Evolutionary conservation across 2,888 invertebrate species (phyloP).

Genomic region (Euphydryas editha): DNA sequence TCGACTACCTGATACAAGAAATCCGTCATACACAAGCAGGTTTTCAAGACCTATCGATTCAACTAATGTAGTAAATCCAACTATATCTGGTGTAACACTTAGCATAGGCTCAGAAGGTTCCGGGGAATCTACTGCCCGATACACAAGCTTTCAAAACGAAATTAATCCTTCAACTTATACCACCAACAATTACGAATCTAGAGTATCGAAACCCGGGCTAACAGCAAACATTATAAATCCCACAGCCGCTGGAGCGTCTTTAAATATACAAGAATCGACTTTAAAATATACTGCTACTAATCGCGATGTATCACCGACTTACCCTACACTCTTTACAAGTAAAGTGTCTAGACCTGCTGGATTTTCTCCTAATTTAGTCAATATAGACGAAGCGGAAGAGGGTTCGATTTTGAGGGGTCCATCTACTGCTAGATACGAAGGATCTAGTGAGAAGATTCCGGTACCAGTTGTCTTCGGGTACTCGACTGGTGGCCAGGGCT

Average conservation of each 20-base stretch:
- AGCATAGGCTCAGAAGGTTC: constrained; percentile 43
- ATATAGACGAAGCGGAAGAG: constrained; percentile 37
- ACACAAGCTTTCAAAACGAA: constrained; percentile 45
- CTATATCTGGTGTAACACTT: constrained; percentile 42
- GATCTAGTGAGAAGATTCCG: constrained; percentile 51
- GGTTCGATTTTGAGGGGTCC: constrained; percentile 41
- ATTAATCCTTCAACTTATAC: constrained; percentile 40
- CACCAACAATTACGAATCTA: constrained; percentile 41
- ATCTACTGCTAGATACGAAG: constrained; percentile 52
- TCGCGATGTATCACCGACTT: constrained; percentile 36
- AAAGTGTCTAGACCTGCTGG: constrained; percentile 47
- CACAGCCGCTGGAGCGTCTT: constrained; percentile 37
- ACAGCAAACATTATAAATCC: constrained; percentile 41
- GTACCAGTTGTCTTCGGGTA: constrained; percentile 62
- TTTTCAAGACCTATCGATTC: constrained; percentile 28
- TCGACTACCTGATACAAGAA: constrained; percentile 28
- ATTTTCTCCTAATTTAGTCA: constrained; percentile 44
- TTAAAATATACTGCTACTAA: constrained; percentile 31
- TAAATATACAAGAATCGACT: constrained; percentile 42
- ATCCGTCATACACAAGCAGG: constrained; percentile 29
- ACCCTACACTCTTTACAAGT: constrained; percentile 40
- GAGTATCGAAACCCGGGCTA: constrained; percentile 39
- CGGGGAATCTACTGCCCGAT: constrained; percentile 49
- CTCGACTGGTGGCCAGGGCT: constrained; percentile 62
- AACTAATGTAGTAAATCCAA: constrained; percentile 38